Evolutionary conservation across 2,113 vertebrate genomes (phyloP).

Genomic region (Aptenodytes forsteri): DNA sequence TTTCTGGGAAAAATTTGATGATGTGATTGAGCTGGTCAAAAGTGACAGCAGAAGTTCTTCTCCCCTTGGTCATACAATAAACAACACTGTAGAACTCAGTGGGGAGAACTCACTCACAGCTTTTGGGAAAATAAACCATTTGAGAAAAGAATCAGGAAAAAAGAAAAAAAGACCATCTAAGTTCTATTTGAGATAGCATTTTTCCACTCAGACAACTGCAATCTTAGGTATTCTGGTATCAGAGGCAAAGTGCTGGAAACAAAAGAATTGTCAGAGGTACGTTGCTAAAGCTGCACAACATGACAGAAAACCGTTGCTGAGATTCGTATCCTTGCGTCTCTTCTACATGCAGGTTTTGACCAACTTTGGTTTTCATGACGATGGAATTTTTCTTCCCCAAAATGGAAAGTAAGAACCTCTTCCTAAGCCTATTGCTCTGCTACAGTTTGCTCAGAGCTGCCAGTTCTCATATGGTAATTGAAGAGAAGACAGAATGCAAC

Average conservation of each 20-base stretch:
- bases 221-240: neutral
- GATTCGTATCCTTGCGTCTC: neutral
- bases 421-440: slow-evolving; percentile 68
- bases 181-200: neutral
- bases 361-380: neutral
- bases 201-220: neutral
- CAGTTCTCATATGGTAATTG: slow-evolving; percentile 49
- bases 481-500: slow-evolving; percentile 60
- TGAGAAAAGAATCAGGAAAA: neutral
- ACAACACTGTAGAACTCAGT: neutral
- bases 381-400: neutral
- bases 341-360: neutral
- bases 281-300: neutral
- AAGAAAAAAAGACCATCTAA: neutral
- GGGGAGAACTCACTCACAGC: neutral
- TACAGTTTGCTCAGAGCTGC: slow-evolving; percentile 51
- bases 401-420: slow-evolving; percentile 63
- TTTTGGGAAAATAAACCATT: neutral
- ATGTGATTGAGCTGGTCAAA: neutral
- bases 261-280: neutral
- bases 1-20: neutral
- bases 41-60: neutral
- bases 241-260: neutral
- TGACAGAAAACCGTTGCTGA: neutral
- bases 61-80: neutral